phyloP scores from a whole-genome alignment of 2,113 vertebrate species.

The Lophochroa leadbeateri region DNA sequence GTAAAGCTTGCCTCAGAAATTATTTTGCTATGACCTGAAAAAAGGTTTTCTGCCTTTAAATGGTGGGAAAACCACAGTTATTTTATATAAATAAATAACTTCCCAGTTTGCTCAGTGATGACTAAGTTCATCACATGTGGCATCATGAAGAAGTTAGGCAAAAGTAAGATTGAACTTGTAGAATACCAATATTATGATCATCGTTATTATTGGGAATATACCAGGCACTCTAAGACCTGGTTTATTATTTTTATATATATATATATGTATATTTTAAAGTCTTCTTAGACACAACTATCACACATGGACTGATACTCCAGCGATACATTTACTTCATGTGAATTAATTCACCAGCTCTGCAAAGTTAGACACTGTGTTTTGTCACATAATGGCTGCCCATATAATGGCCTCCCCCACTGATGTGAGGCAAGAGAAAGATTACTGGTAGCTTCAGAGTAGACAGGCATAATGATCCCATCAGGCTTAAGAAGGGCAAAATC shows the following conservation, averaged over 20 bases:
- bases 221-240: not conserved
- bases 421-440: not conserved
- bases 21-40: not conserved
- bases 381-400: not conserved
- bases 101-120: not conserved
- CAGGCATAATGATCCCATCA: not conserved
- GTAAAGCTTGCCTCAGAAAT: not conserved
- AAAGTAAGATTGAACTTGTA: not conserved
- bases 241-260: not conserved
- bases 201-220: not conserved
- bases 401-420: not conserved
- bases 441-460: not conserved
- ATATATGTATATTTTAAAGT: not conserved
- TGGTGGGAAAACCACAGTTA: not conserved
- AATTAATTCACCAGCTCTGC: not conserved
- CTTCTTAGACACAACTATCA: not conserved
- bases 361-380: not conserved
- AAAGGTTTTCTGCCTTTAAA: not conserved
- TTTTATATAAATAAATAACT: not conserved
- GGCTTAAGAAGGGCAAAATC: not conserved
- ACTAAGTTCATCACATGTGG: not conserved
- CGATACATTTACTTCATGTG: not conserved
- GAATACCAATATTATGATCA: not conserved
- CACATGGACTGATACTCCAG: not conserved
- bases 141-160: not conserved